phyloP scores from a whole-genome alignment of 2,113 vertebrate genomes.

The Pyxicephalus adspersus region DNA sequence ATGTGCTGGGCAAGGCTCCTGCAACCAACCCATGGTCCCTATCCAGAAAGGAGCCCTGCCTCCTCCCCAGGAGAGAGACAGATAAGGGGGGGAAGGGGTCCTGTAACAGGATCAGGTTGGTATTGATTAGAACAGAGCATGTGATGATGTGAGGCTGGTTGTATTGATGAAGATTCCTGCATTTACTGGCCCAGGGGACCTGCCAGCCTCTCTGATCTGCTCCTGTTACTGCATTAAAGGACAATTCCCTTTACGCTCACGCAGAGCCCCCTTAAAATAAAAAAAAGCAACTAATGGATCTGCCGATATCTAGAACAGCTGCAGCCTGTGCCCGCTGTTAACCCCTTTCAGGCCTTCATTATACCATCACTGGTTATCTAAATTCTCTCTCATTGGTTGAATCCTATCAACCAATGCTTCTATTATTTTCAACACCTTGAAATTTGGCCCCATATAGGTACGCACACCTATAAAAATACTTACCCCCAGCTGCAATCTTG shows the following conservation, averaged over 20 bases:
- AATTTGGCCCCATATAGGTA: too few species aligned
- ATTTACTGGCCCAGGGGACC: slow-evolving; percentile 42
- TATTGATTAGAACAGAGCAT: slow-evolving; percentile 36
- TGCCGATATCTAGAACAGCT: slow-evolving; percentile 15
- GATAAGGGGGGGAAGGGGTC: not conserved
- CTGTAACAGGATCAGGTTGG: slow-evolving; percentile 15
- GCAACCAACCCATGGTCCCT: not conserved
- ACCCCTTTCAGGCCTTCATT: not conserved
- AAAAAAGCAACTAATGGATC: slow-evolving; percentile 36
- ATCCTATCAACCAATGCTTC: too few species aligned
- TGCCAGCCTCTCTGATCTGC: slow-evolving; percentile 17
- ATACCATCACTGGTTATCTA: too few species aligned
- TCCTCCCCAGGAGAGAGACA: not conserved
- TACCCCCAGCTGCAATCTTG: too few species aligned
- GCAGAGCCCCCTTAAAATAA: slow-evolving; percentile 6
- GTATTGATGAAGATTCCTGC: slow-evolving; percentile 50
- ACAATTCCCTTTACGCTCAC: slow-evolving; percentile 16
- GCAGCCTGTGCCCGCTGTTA: not conserved
- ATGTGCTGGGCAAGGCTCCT: not conserved
- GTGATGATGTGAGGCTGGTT: slow-evolving; percentile 1
- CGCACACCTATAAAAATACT: too few species aligned
- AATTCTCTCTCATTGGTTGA: too few species aligned
- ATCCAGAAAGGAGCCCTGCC: not conserved
- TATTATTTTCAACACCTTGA: too few species aligned
- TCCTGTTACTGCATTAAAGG: slow-evolving; percentile 49